A percentile compares a stretch with the other conserved stretches of the same genome.
Evolutionary conservation across 2,797 vertebrate species (phyloP).

Genomic region (Rhinella marina): DNA sequence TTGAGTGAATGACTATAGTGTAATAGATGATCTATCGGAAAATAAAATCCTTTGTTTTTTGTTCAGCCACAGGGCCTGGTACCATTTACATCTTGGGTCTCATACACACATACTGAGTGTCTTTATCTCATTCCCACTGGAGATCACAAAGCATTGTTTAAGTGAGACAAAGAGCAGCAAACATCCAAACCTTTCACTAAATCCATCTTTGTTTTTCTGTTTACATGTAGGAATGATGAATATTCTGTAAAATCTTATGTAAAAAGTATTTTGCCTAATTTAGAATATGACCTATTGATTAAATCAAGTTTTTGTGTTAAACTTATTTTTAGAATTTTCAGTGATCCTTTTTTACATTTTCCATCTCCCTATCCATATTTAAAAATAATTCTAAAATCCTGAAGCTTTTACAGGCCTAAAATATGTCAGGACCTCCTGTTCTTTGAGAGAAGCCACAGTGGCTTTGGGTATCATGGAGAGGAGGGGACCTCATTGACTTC

Average conservation of each 20-base stretch:
- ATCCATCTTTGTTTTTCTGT: neutral
- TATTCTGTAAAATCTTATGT: neutral
- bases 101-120: neutral
- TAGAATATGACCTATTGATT: too few relatives aligned
- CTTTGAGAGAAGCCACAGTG: too few relatives aligned
- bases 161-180: neutral
- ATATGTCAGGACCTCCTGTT: too few relatives aligned
- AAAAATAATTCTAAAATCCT: too few relatives aligned
- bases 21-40: neutral
- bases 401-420: too few relatives aligned
- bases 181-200: constrained; percentile 5
- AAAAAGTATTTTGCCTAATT: too few relatives aligned
- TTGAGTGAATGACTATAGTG: neutral
- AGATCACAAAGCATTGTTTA: constrained; percentile 10
- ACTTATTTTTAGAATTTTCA: too few relatives aligned
- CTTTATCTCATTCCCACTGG: constrained; percentile 1
- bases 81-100: constrained; percentile 6
- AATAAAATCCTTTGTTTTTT: constrained; percentile 16
- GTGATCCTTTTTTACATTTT: too few relatives aligned
- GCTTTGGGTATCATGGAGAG: too few relatives aligned
- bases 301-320: too few relatives aligned
- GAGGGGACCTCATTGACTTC: too few relatives aligned
- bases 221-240: neutral
- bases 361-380: too few relatives aligned
- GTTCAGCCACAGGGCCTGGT: constrained; percentile 18